Evolutionary conservation across 2,113 vertebrate species (phyloP).

Genomic region (Pleuronectes platessa): DNA sequence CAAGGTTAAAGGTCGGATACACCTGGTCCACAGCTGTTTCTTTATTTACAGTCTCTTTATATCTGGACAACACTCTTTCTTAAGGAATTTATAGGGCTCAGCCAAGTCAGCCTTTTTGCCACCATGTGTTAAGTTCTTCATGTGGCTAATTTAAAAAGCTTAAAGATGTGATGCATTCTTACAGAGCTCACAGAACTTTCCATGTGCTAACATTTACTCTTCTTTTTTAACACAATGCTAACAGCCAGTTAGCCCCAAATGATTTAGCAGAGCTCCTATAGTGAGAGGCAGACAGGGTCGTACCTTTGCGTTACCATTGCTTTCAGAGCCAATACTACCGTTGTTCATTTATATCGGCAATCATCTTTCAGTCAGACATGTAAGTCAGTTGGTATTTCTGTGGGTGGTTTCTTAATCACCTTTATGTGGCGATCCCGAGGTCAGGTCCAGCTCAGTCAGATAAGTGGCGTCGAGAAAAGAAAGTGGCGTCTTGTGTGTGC

Average conservation of each 20-base stretch:
- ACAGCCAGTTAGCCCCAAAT: constrained; percentile 17
- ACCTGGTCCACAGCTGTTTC: constrained; percentile 67
- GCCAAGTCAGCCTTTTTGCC: constrained; percentile 25
- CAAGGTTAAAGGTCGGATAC: constrained; percentile 65
- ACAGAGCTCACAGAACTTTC: neutral
- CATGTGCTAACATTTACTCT: neutral
- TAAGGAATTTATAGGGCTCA: constrained; percentile 45
- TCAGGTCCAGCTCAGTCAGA: constrained; percentile 61
- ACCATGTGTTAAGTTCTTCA: constrained; percentile 1
- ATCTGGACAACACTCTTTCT: constrained; percentile 20
- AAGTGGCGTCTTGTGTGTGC: constrained; percentile 56
- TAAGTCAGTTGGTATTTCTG: neutral
- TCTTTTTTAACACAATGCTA: neutral
- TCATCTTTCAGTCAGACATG: constrained; percentile 1
- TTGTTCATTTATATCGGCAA: neutral
- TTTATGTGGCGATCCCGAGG: constrained; percentile 32
- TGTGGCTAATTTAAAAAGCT: constrained; percentile 18
- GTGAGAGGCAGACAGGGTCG: too few species aligned
- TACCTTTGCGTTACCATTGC: neutral
- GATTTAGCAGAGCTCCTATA: neutral
- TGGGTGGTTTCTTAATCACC: constrained; percentile 27
- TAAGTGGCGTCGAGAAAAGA: constrained; percentile 54
- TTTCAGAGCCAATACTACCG: neutral
- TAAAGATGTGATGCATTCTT: constrained; percentile 11
- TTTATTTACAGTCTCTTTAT: constrained; percentile 47